Conservation (phyloP, 2,113 vertebrate genomes). For the Datnioides undecimradiatus region DNA sequence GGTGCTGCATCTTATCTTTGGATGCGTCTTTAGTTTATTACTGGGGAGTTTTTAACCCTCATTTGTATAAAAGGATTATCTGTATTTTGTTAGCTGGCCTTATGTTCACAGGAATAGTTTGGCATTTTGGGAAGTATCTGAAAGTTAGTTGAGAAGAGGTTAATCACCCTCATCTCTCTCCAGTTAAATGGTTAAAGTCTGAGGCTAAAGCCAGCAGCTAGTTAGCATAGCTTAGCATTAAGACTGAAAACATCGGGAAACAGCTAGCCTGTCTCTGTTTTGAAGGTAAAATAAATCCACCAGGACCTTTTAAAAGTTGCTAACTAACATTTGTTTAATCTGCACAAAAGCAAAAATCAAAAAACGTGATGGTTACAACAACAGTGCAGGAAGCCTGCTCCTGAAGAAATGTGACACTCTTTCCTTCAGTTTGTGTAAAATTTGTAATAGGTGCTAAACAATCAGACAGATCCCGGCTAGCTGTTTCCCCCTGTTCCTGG, state of each 20-base stretch:
- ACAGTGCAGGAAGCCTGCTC: background rate
- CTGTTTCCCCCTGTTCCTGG: background rate
- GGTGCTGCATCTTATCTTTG: slow-evolving; percentile 19
- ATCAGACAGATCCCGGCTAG: background rate
- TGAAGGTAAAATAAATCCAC: background rate
- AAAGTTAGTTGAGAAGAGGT: background rate
- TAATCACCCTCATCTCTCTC: too few relatives aligned
- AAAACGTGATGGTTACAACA: too few relatives aligned
- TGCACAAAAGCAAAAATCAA: too few relatives aligned
- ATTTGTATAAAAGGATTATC: background rate
- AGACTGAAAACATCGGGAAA: background rate
- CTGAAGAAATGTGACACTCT: background rate
- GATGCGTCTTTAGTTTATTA: background rate
- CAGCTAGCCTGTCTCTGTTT: background rate
- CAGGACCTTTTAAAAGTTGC: background rate
- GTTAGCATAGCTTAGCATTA: background rate
- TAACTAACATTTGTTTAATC: background rate
- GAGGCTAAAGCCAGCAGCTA: background rate
- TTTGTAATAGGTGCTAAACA: background rate
- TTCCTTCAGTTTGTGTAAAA: background rate
- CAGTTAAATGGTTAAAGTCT: background rate
- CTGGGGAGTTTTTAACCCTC: background rate
- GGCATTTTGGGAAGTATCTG: background rate
- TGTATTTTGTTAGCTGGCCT: slow-evolving; percentile 9
- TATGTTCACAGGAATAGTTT: slow-evolving; percentile 12